Evolutionary conservation across 2,797 vertebrate genomes (phyloP).

Genomic region (Rhodeus uyekii): DNA sequence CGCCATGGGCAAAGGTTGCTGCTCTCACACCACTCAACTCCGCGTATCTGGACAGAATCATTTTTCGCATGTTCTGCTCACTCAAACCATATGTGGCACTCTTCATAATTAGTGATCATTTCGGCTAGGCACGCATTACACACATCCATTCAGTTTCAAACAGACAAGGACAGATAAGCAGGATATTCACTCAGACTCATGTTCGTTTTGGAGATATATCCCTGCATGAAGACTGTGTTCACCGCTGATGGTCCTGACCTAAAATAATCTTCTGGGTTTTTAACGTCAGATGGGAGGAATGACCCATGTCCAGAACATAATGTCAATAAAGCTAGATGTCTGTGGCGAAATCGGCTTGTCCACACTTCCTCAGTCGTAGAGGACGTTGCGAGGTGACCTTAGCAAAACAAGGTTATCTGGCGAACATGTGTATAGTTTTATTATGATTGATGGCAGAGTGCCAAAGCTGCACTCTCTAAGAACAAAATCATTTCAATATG

Average conservation of each 20-base stretch:
- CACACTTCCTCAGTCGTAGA: slow-evolving; percentile 22
- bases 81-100: background rate
- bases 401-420: slow-evolving; percentile 21
- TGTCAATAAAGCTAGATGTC: slow-evolving; percentile 31
- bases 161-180: background rate
- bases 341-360: slow-evolving; percentile 20
- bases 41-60: slow-evolving; percentile 46
- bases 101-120: background rate
- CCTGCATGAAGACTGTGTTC: background rate
- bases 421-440: background rate
- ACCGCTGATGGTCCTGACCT: background rate
- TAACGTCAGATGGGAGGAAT: slow-evolving; percentile 42
- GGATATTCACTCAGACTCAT: background rate
- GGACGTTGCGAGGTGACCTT: slow-evolving; percentile 4
- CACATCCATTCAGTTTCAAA: background rate
- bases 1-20: slow-evolving; percentile 76
- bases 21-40: slow-evolving; percentile 61
- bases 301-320: slow-evolving; percentile 41
- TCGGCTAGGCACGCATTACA: background rate
- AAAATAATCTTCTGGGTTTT: slow-evolving; percentile 4
- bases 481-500: background rate
- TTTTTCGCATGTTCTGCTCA: slow-evolving; percentile 21
- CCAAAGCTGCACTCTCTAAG: slow-evolving; percentile 11
- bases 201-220: background rate
- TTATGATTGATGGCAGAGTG: slow-evolving; percentile 15